Evolutionary conservation across 2,113 vertebrate species (phyloP).

Genomic region (human (Homo sapiens)): DNA sequence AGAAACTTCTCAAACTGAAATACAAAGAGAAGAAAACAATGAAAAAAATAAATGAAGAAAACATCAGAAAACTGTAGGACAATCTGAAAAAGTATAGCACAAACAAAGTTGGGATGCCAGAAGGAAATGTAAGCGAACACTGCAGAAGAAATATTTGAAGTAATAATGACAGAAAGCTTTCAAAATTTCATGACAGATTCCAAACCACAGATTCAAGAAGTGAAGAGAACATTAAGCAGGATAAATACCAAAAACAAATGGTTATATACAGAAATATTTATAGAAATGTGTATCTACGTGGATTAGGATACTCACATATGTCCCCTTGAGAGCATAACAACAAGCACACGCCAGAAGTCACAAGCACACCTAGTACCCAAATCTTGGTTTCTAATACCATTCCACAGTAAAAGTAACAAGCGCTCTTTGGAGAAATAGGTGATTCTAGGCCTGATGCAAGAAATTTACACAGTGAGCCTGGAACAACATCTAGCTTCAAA

Average conservation of each 20-base stretch:
- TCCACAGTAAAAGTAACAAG: background rate
- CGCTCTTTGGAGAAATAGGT: background rate
- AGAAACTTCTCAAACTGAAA: background rate
- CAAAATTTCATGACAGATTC: background rate
- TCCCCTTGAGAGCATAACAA: background rate
- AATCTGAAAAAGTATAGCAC: background rate
- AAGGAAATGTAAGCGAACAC: background rate
- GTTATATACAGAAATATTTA: background rate
- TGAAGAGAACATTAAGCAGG: background rate
- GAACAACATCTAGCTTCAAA: background rate
- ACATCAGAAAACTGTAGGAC: background rate
- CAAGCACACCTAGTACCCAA: background rate
- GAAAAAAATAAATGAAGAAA: background rate
- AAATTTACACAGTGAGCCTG: background rate
- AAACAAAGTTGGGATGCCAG: background rate
- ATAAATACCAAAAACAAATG: background rate
- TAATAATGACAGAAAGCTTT: background rate
- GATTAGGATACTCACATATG: background rate
- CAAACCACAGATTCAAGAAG: background rate
- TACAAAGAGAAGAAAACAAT: background rate
- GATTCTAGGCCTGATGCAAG: background rate
- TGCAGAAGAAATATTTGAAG: background rate
- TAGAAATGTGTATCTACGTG: background rate
- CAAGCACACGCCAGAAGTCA: background rate
- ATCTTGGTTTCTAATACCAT: background rate